phyloP scores from a whole-genome alignment of 1,140 invertebrate genomes.

The Drosophila pseudoananassae region DNA sequence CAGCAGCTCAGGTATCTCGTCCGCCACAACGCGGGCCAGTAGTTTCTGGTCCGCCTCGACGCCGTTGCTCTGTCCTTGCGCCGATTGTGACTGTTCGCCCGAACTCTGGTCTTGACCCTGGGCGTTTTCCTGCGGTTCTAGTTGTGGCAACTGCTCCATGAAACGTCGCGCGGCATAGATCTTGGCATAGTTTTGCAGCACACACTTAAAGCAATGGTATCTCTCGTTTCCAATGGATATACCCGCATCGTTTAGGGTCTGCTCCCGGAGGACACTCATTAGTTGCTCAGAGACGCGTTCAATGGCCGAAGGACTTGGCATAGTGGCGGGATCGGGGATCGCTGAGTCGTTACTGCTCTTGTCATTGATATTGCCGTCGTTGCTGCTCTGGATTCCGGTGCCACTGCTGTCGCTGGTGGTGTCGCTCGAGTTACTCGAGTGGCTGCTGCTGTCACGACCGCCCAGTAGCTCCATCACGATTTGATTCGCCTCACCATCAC shows the following conservation, averaged over 20 bases:
- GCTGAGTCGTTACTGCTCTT: not conserved
- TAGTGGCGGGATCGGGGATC: not conserved
- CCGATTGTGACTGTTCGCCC: not conserved
- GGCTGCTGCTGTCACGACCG: constrained; percentile 1
- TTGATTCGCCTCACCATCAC: constrained; percentile 55
- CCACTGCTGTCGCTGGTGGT: not conserved
- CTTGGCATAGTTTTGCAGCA: constrained; percentile 61
- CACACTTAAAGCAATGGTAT: constrained; percentile 46
- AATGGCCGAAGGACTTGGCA: constrained; percentile 17
- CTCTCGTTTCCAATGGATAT: constrained; percentile 56
- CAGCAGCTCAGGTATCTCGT: constrained; percentile 52
- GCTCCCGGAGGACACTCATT: constrained; percentile 47
- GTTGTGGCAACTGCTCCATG: constrained; percentile 51
- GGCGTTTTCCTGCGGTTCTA: constrained; percentile 2
- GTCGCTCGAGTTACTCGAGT: not conserved
- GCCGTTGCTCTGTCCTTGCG: not conserved
- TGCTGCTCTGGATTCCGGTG: not conserved
- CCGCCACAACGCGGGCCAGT: constrained; percentile 44
- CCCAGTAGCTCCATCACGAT: constrained; percentile 58
- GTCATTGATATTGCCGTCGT: not conserved
- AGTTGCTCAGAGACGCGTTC: constrained; percentile 59
- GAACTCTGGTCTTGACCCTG: not conserved
- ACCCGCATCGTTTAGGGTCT: constrained; percentile 50
- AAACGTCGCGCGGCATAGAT: constrained; percentile 57
- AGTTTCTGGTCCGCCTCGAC: constrained; percentile 15